Evolutionary conservation across 2,888 invertebrate genomes (phyloP).

Genomic region (Caenorhabditis sp.): DNA sequence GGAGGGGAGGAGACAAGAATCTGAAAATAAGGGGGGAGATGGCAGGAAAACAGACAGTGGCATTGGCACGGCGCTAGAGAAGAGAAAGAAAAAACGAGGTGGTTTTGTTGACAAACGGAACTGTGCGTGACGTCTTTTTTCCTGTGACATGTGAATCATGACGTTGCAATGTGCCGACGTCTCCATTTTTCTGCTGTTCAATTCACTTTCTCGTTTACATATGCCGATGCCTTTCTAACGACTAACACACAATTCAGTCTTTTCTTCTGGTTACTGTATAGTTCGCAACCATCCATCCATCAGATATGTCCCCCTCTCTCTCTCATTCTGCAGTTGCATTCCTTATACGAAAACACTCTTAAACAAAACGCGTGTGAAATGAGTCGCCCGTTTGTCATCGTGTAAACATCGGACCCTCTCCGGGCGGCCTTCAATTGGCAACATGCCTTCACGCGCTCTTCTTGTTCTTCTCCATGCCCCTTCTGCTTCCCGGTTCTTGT

Average conservation of each 20-base stretch:
- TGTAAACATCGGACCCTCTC: slow-evolving; percentile 51
- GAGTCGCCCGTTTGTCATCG: slow-evolving; percentile 57
- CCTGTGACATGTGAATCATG: slow-evolving; percentile 49
- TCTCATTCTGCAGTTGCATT: neutral
- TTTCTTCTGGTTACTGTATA: slow-evolving; percentile 18
- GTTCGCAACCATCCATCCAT: neutral
- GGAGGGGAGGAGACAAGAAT: neutral
- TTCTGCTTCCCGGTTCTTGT: slow-evolving; percentile 22
- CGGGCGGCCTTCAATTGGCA: slow-evolving; percentile 50
- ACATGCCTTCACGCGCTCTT: slow-evolving; percentile 33
- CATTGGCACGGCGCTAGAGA: slow-evolving; percentile 6
- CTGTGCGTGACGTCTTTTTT: slow-evolving; percentile 47
- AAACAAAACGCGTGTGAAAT: slow-evolving; percentile 42
- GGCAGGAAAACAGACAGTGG: slow-evolving; percentile 26
- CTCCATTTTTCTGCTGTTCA: slow-evolving; percentile 38
- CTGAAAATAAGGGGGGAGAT: neutral
- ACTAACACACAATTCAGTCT: neutral
- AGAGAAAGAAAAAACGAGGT: slow-evolving; percentile 7
- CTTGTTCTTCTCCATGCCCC: slow-evolving; percentile 34
- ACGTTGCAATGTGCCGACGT: slow-evolving; percentile 53
- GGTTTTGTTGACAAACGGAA: slow-evolving; percentile 55
- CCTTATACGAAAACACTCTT: slow-evolving; percentile 13
- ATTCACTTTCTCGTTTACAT: slow-evolving; percentile 32
- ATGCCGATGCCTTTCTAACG: slow-evolving; percentile 9
- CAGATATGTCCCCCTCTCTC: too few species aligned